Base-by-base conservation (phyloP, 2,113 vertebrate genomes). In the Crotophaga sulcirostris region DNA sequence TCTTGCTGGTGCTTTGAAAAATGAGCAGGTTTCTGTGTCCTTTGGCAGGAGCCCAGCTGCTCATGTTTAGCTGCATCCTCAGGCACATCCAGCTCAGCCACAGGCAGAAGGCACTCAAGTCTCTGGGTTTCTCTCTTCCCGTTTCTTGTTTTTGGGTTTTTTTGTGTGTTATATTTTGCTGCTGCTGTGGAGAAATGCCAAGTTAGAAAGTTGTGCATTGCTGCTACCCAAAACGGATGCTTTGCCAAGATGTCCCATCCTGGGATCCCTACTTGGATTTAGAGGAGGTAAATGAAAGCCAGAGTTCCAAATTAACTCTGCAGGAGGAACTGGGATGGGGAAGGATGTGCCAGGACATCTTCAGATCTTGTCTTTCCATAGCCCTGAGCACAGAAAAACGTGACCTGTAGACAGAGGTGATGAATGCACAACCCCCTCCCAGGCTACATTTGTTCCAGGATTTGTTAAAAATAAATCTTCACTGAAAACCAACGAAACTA, bases 361-460 rank as follows among this genome's bases (percentile, higher is more conserved):
- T 75, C 31, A 82, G 21, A 16, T 60, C 59, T 54, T 1, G 1
- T 10, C 40, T n/a, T 77, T n/a, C 36, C 14, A 9, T 6, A 54
- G 40, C 29, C 36, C 1, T 12, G 45, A 60, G 34, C 0, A 0
- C 5, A 2, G 26, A 31, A 49, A 47, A 33, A 47, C 1, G 3
- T 0, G 0, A 74, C 51, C 60, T 70, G 33, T 12, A 55, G 52
- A 34, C 29, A 81, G 59, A 62, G 16, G 20, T 47, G 68, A 38
- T 81, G 49, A 70, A 87, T 31, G 24, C 33, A 45, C 26, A 82
- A 13, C 38, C 24, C n/a, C 29, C 52, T 75, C 33, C 47, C 44
- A 34, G 60, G 13, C 56, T 10, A 28, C 34, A 21, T 87, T 33
- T 72, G 47, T 51, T 84, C 34, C 49, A 87, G 52, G 21, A 23